phyloP scores from a whole-genome alignment of 2,797 vertebrate genomes.

The Meriones psammophilus region DNA sequence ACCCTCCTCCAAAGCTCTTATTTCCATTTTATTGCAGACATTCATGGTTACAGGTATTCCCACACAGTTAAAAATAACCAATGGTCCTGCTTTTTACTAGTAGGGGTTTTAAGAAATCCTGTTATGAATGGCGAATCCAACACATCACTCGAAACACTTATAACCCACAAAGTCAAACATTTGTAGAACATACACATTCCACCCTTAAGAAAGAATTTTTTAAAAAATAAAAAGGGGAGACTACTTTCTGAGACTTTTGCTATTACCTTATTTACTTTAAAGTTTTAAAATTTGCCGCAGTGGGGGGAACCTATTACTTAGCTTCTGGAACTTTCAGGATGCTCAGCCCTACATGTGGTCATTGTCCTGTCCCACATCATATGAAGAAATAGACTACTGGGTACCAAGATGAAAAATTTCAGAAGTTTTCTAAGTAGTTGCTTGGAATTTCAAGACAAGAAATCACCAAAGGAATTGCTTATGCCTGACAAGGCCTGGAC shows the following conservation, averaged over 20 bases:
- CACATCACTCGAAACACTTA: background rate
- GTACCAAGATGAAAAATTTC: background rate
- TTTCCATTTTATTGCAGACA: no score
- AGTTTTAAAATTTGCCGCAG: background rate
- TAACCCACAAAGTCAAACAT: background rate
- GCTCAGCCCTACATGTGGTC: background rate
- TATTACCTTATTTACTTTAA: background rate
- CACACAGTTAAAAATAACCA: background rate
- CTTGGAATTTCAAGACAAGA: background rate
- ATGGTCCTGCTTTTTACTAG: background rate
- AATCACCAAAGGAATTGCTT: background rate
- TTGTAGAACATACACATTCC: background rate
- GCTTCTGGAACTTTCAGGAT: background rate
- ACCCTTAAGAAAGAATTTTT: background rate
- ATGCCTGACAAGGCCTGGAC: background rate
- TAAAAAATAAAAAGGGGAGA: background rate
- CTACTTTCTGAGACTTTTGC: background rate
- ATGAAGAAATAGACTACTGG: background rate
- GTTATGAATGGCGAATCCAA: background rate
- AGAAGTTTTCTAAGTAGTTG: background rate
- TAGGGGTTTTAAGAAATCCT: background rate
- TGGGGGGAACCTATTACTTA: background rate
- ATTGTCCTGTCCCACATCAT: background rate
- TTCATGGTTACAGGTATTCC: background rate
- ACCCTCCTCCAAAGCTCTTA: background rate